Base-by-base conservation (phyloP, 2,113 vertebrate genomes). In the Hemicordylus capensis region DNA sequence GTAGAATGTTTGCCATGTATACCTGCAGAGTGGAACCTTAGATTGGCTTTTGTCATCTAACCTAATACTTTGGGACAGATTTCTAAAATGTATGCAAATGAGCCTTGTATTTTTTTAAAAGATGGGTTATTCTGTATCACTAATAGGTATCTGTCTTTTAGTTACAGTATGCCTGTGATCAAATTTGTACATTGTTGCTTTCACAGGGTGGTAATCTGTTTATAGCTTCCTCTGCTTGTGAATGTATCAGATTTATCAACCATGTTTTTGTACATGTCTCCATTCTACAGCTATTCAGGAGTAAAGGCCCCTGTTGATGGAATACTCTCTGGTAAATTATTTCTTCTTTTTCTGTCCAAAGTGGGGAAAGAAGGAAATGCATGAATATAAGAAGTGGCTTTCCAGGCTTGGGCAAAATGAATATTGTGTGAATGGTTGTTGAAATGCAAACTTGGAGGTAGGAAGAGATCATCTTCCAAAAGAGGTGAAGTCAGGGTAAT, bases 291-390 rank as follows among this genome's bases (percentile, higher is more conserved):
- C 80, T 42, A 87, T 34, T 85, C 89, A 0, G 93, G 94, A 87
- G 56, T 28, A 3, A 84, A 17, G 72, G 78, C 1, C 2, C 89
- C 93, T 12, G 0, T 93, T 67, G 3, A 5, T 20, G 93, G 91
- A 63, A 84, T 94, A 54, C 56, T 91, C 73, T 85, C 92, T 84
- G 85, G 94, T 94, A 80, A 85, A n/a, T 64, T 61, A 5, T 9
- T 82, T 88, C 83, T 63, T 46, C 79, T 44, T 28, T 72, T 34
- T 6, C n/a, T 80, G 10, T 51, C 42, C 48, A 51, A 70, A 76
- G 22, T 61, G 37, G 69, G 54, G 61, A 88, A 75, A 9, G 24
- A 14, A 6, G 67, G 37, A 77, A 34, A 51, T 48, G 26, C 26
- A 7, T 76, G 34, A 64, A 51, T n/a, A 15, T 37, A 54, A 54